Evolutionary conservation across 2,888 invertebrate species (phyloP).

Genomic region (Eurytoma adleriae): DNA sequence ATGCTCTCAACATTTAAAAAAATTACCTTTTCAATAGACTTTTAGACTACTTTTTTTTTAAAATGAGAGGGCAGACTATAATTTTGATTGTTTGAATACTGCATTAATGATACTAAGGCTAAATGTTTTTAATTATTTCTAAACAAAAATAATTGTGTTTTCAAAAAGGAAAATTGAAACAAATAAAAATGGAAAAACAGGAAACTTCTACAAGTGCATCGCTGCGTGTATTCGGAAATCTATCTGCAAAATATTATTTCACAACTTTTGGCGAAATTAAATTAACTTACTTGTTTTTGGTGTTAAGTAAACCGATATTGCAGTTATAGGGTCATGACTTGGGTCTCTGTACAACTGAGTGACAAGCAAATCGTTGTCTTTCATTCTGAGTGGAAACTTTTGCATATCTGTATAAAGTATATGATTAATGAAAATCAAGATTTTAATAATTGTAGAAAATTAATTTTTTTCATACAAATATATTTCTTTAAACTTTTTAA

Average conservation of each 20-base stretch:
- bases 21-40: constrained; percentile 10
- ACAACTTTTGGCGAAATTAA: constrained; percentile 12
- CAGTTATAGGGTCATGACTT: constrained; percentile 95
- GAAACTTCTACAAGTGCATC: constrained; percentile 32
- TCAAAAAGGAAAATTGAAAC: constrained; percentile 29
- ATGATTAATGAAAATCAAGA: not conserved
- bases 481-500: not conserved
- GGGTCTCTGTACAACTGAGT: constrained; percentile 98
- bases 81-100: not conserved
- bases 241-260: constrained; percentile 37
- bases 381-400: constrained; percentile 98
- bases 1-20: constrained; percentile 43
- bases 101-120: constrained; percentile 25
- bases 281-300: constrained; percentile 95
- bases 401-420: constrained; percentile 90
- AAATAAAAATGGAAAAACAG: not conserved
- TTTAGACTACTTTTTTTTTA: constrained; percentile 20
- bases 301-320: constrained; percentile 98
- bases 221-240: not conserved
- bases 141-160: constrained; percentile 39
- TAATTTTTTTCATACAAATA: not conserved
- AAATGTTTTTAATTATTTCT: constrained; percentile 18
- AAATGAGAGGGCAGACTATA: constrained; percentile 36
- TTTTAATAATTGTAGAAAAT: not conserved
- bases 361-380: constrained; percentile 98